A percentile compares a stretch with the other conserved stretches of the same genome.
phyloP scores from a whole-genome alignment of 2,888 invertebrate species.

The Drosophila neotestacea region DNA sequence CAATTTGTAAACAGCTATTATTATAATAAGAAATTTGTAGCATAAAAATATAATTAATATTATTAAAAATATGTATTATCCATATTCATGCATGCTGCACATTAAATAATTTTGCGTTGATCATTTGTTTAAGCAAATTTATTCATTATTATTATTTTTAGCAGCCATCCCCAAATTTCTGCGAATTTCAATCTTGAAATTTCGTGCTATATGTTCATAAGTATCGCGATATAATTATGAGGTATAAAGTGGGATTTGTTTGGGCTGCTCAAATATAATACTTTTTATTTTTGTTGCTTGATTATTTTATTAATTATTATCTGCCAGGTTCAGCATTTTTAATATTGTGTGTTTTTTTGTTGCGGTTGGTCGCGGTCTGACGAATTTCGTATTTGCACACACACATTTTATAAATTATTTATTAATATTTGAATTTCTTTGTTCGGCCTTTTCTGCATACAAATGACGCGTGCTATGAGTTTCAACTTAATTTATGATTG shows the following conservation, averaged over 20 bases:
- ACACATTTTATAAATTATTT: slow-evolving; percentile 40
- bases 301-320: slow-evolving; percentile 43
- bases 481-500: slow-evolving; percentile 18
- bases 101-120: not conserved
- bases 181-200: slow-evolving; percentile 3
- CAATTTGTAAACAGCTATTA: no score
- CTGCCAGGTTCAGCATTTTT: not conserved
- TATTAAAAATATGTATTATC: no score
- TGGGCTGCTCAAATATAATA: slow-evolving; percentile 20
- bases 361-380: slow-evolving; percentile 29
- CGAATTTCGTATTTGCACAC: slow-evolving; percentile 29
- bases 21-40: no score
- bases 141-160: not conserved
- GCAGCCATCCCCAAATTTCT: not conserved
- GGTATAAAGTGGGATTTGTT: not conserved
- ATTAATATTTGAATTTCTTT: slow-evolving; percentile 28
- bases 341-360: not conserved
- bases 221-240: slow-evolving; percentile 8
- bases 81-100: no score
- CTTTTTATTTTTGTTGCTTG: slow-evolving; percentile 13
- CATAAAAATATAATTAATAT: no score
- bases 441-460: slow-evolving; percentile 21
- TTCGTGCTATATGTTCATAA: slow-evolving; percentile 19
- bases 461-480: slow-evolving; percentile 14
- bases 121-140: not conserved